Conservation (phyloP, 2,797 vertebrate genomes). For the Acipenser oxyrinchus region DNA sequence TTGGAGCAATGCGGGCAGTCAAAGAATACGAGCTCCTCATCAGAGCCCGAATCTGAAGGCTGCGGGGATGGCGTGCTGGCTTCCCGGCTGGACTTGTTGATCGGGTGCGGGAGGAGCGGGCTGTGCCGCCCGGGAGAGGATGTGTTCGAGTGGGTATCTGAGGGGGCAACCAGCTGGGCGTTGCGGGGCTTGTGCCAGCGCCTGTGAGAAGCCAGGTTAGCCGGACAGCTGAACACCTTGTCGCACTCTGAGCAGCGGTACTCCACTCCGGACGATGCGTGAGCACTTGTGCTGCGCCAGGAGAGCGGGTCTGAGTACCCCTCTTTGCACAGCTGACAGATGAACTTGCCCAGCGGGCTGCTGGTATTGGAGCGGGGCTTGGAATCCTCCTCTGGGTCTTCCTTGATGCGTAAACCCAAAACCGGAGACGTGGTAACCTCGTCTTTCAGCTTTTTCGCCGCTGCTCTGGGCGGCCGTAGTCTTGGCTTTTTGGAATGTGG, state of each 20-base stretch:
- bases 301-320: conserved; percentile 42
- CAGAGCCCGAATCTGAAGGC: conserved; percentile 25
- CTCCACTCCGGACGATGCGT: conserved; percentile 46
- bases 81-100: conserved; percentile 10
- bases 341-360: conserved; percentile 40
- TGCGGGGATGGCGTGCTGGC: conserved; percentile 14
- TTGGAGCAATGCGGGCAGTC: conserved; percentile 37
- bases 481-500: conserved; percentile 27
- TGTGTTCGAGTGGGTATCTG: background rate
- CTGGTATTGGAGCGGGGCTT: conserved; percentile 3
- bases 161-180: background rate
- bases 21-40: conserved; percentile 32
- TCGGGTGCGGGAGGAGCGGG: conserved; percentile 1
- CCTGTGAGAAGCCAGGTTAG: conserved; percentile 49
- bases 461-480: conserved; percentile 4
- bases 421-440: conserved; percentile 40
- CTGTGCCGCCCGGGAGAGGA: conserved; percentile 8
- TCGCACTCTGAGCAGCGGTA: conserved; percentile 50
- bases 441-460: conserved; percentile 26
- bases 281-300: conserved; percentile 49
- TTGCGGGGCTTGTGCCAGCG: conserved; percentile 47
- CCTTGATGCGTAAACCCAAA: conserved; percentile 36
- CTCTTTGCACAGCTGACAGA: conserved; percentile 48
- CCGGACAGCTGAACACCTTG: conserved; percentile 51
- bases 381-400: conserved; percentile 21